Conservation (phyloP, 2,797 vertebrate species). For the Lepus townsendii region DNA sequence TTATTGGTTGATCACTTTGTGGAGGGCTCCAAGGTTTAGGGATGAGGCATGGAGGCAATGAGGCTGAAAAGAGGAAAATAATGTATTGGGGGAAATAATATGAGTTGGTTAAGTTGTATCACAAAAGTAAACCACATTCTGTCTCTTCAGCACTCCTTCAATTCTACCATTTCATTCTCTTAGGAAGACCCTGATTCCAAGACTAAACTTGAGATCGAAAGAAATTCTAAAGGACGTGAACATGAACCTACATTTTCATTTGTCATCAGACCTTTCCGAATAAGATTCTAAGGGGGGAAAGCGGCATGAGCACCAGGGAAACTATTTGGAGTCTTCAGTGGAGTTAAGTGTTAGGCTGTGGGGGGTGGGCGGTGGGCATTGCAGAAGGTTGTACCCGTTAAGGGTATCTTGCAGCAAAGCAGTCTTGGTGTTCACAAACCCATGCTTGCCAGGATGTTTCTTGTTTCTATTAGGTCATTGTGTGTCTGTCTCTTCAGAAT, state of each 20-base stretch:
- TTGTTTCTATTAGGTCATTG: background rate
- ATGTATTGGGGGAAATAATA: background rate
- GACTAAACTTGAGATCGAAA: slow-evolving; percentile 17
- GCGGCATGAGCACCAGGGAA: background rate
- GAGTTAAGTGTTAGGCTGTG: background rate
- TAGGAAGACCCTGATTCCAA: background rate
- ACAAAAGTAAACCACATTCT: background rate
- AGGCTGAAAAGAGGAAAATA: background rate
- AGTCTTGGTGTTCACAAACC: background rate
- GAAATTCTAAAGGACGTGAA: background rate
- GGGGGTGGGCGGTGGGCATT: background rate
- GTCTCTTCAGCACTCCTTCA: background rate
- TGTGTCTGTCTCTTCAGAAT: background rate
- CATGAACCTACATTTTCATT: slow-evolving; percentile 43
- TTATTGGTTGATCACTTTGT: background rate
- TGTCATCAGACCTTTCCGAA: slow-evolving; percentile 24
- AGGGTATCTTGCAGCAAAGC: background rate
- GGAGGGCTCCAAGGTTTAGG: background rate
- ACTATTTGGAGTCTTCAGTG: too few relatives aligned
- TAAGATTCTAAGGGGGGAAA: background rate
- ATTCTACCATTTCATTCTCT: background rate
- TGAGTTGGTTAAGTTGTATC: background rate
- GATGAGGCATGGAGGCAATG: too few relatives aligned
- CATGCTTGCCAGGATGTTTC: background rate
- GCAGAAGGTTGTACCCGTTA: background rate